These are phyloP conservation scores for Aythya baeri DNA, from an alignment of 2,113 vertebrate species.

Conservation along the genomic window DNA sequence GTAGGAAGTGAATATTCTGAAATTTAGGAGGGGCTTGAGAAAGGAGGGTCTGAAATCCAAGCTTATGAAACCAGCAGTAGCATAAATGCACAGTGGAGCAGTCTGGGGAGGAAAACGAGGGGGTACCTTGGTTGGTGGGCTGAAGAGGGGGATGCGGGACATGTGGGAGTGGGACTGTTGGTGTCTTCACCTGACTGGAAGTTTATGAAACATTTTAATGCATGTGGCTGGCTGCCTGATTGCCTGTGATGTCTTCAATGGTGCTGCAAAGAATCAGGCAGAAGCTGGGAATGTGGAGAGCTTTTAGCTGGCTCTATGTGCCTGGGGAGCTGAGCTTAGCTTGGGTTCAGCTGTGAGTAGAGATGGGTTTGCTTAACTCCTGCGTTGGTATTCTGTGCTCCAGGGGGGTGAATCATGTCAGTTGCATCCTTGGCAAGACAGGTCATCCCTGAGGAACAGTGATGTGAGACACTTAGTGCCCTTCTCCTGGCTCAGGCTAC, in stretches of 20 bases:
- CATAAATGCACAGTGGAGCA: not conserved
- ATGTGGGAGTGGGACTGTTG: not conserved
- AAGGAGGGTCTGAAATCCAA: not conserved
- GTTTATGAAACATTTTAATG: not conserved
- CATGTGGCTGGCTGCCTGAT: not conserved
- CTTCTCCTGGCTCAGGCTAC: not conserved
- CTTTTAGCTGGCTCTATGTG: not conserved
- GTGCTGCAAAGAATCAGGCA: accelerated
- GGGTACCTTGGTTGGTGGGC: not conserved
- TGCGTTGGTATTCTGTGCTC: accelerated
- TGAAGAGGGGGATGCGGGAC: accelerated
- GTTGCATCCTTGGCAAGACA: accelerated
- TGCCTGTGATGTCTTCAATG: too few relatives aligned
- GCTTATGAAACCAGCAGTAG: not conserved
- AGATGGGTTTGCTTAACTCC: not conserved
- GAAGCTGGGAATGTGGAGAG: not conserved
- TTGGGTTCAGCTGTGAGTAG: not conserved
- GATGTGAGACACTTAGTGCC: accelerated
- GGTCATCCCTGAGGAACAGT: not conserved
- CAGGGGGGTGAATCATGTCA: not conserved
- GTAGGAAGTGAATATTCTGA: not conserved
- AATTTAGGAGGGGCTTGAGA: not conserved
- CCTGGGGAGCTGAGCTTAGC: not conserved
- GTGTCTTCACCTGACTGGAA: not conserved
- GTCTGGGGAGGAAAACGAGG: not conserved